Conservation (phyloP, 1,140 invertebrate genomes). For the Drosophila bocqueti region DNA sequence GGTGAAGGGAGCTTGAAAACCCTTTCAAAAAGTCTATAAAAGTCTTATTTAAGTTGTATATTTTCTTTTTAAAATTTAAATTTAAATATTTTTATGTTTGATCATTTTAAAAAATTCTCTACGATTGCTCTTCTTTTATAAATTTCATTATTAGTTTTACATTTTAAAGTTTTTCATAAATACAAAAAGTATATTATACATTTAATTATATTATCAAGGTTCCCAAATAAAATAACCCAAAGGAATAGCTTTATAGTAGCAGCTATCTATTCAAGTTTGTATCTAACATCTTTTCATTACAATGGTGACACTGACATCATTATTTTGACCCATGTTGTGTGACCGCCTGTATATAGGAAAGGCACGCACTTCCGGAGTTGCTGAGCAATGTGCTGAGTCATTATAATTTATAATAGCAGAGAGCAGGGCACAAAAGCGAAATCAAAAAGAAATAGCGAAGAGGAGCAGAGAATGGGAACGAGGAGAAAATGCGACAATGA, state of each 20-base stretch:
- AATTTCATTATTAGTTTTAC: no score
- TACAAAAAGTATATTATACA: no score
- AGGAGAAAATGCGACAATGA: slow-evolving; percentile 76
- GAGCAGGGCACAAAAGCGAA: slow-evolving; percentile 34
- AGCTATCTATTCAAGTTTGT: background rate
- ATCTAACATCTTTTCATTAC: background rate
- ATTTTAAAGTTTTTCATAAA: no score
- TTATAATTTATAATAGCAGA: slow-evolving; percentile 78
- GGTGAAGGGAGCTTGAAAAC: background rate
- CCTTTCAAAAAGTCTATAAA: background rate
- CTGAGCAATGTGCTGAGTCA: slow-evolving; percentile 69
- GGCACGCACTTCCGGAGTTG: slow-evolving; percentile 64
- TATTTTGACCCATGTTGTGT: background rate
- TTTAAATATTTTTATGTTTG: no score
- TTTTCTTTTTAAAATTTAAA: no score
- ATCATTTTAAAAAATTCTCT: no score
- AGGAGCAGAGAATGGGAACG: slow-evolving; percentile 20
- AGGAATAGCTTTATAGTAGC: no score
- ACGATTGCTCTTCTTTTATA: no score
- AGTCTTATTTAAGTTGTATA: no score
- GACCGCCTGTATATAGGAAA: slow-evolving; percentile 6
- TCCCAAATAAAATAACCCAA: no score
- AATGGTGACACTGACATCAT: background rate
- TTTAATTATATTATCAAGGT: no score
- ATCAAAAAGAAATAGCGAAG: slow-evolving; percentile 24